phyloP scores from a whole-genome alignment of 2,113 vertebrate genomes.

The Aspidoscelis tigris region DNA sequence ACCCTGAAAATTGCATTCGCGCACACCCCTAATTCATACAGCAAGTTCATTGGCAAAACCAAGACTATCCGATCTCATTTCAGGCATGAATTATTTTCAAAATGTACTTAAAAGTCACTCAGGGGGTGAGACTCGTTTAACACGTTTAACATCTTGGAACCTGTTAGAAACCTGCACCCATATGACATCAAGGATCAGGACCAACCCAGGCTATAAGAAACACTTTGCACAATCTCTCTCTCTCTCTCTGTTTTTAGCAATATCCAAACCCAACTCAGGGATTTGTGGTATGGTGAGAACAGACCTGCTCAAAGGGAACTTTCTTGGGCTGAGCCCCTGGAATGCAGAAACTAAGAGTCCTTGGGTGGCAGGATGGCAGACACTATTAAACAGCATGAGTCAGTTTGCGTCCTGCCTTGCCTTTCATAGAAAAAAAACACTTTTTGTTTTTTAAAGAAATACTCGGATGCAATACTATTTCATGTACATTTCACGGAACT shows the following conservation, averaged over 20 bases:
- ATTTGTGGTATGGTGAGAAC: constrained; percentile 5
- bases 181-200: constrained; percentile 12
- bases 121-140: not conserved
- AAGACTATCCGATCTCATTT: not conserved
- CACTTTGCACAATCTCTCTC: not conserved
- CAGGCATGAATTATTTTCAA: not conserved
- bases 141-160: not conserved
- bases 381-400: not conserved
- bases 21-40: not conserved
- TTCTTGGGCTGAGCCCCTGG: constrained; percentile 14
- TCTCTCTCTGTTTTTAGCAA: not conserved
- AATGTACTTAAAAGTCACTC: not conserved
- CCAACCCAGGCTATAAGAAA: not conserved
- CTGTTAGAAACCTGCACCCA: not conserved
- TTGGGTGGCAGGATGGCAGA: not conserved
- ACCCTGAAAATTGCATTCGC: too few species aligned
- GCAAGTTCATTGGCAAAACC: not conserved
- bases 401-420: constrained; percentile 19
- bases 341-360: constrained; percentile 25
- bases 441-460: not conserved
- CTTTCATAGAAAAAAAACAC: not conserved
- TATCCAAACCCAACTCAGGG: constrained; percentile 4
- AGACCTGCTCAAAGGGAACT: not conserved
- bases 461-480: not conserved
- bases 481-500: not conserved